Evolutionary conservation across 2,113 vertebrate species (phyloP).

Genomic region (Sceloporus undulatus): DNA sequence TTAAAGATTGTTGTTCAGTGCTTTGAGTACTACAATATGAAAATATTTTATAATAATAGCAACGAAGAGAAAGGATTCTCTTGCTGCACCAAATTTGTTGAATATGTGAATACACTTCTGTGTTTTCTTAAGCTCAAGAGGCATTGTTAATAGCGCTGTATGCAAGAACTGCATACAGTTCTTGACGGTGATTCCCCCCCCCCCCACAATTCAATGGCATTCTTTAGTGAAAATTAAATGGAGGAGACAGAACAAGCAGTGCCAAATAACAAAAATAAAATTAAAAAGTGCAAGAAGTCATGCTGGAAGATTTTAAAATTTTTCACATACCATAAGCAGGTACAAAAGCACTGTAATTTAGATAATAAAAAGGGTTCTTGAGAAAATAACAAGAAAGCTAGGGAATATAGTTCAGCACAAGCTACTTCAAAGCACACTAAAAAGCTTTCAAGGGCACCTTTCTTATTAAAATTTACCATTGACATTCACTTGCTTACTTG

Average conservation of each 20-base stretch:
- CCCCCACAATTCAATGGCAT: slow-evolving; percentile 63
- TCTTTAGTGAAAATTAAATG: slow-evolving; percentile 21
- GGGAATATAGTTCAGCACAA: slow-evolving; percentile 55
- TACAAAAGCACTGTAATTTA: slow-evolving; percentile 66
- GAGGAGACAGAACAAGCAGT: slow-evolving; percentile 55
- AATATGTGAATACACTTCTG: background rate
- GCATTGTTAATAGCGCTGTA: background rate
- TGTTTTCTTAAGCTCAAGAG: background rate
- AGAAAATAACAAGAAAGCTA: slow-evolving; percentile 71
- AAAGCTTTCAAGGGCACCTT: slow-evolving; percentile 1
- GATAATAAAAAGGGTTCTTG: slow-evolving; percentile 70
- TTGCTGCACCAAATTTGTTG: background rate
- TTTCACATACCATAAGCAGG: slow-evolving; percentile 70
- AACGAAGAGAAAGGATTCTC: too few species aligned
- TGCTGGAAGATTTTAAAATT: slow-evolving; percentile 60
- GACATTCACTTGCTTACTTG: slow-evolving; percentile 17
- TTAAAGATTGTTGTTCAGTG: too few species aligned
- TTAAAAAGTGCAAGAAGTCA: slow-evolving; percentile 56
- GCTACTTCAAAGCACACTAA: slow-evolving; percentile 46
- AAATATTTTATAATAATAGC: too few species aligned
- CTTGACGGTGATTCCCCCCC: background rate
- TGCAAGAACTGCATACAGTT: background rate
- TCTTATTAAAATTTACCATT: slow-evolving; percentile 1
- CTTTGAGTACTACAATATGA: too few species aligned
- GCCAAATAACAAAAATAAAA: slow-evolving; percentile 35